A percentile compares a stretch with the other conserved stretches of the same genome.
Conservation (phyloP, 2,113 vertebrate genomes). For the Phrynosoma blainvillii region DNA sequence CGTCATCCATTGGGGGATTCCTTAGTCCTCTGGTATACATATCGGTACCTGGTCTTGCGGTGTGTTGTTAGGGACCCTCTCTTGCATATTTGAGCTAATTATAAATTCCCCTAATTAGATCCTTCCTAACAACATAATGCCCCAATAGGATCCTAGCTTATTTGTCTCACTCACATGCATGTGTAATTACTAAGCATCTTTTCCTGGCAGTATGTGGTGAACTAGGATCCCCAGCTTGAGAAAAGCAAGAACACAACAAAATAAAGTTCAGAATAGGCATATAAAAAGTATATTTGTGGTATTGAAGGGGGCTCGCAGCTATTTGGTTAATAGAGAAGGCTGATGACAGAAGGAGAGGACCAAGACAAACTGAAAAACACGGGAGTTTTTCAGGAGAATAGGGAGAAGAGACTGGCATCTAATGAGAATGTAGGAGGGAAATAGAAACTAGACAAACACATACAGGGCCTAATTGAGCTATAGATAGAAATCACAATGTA, state of each 20-base stretch:
- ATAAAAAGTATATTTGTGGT: not conserved
- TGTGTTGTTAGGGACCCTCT: too few species aligned
- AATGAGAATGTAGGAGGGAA: not conserved
- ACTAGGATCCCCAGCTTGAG: not conserved
- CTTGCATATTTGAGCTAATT: too few species aligned
- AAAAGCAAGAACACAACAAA: not conserved
- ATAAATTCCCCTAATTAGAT: too few species aligned
- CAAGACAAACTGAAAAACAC: not conserved
- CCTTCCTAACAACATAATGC: too few species aligned
- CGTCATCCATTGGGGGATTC: too few species aligned
- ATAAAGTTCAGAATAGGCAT: not conserved
- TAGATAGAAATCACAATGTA: not conserved
- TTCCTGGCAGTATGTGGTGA: not conserved
- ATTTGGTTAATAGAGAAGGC: not conserved
- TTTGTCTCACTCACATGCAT: too few species aligned
- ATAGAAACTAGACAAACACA: not conserved
- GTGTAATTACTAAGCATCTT: not conserved
- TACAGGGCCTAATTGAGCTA: not conserved
- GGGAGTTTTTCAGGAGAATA: not conserved
- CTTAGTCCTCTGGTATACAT: too few species aligned
- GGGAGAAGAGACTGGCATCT: not conserved
- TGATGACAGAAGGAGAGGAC: not conserved
- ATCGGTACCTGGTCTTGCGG: too few species aligned
- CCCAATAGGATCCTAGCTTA: too few species aligned
- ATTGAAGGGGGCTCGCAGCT: not conserved